Evolutionary conservation across 2,888 invertebrate genomes (phyloP), one percentile per base, ranked within the genome.

Genomic region (Uloborus plumipes): DNA sequence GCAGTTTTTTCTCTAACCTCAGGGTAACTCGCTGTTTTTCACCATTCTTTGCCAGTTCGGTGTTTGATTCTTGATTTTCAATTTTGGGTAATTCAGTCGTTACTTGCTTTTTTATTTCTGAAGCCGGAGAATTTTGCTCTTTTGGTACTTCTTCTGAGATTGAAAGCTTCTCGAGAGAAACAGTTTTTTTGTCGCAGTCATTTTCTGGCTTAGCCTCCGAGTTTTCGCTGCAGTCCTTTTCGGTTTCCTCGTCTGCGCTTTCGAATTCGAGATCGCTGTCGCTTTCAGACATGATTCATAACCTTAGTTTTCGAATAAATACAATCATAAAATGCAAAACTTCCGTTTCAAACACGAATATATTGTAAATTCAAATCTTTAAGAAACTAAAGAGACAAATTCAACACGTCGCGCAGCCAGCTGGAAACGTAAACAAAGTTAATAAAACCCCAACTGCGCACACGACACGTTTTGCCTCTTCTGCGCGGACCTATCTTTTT

Each of bases 191-290:
- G 2, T 58, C 20, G 9, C 2, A 2, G 18, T n/a, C 22, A 18
- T 58, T 15, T 13, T 15, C 2, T 2, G 58, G 18, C 11, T 58
- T 22, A 9, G 15, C 11, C 53, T 53, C 53, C 2, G 3, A 15
- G 3, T 53, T 53, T 53, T 31, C 31, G 31, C 31, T 31, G 31
- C 31, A 31, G 14, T 64, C 64, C 11, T 16, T 4, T 13, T 22
- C n/a, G 6, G 79, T 47, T 31, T 79, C 73, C 22, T 79, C 79
- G 55, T 79, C 79, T 14, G 79, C 79, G 69, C 79, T 79, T 79
- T 73, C 67, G 55, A 53, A 79, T 22, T 79, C 73, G 1, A 73
- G 59, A 73, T 79, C 79, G 47, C 79, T 79, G 18, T 79, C 79
- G 3, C 66, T 50, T 78, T 59, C 78, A 15, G 78, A 78, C 78